Percentiles rank a stretch among this genome's conserved stretches.
Evolutionary conservation across 2,113 vertebrate species (phyloP).

Genomic region (Oreochromis aureus): DNA sequence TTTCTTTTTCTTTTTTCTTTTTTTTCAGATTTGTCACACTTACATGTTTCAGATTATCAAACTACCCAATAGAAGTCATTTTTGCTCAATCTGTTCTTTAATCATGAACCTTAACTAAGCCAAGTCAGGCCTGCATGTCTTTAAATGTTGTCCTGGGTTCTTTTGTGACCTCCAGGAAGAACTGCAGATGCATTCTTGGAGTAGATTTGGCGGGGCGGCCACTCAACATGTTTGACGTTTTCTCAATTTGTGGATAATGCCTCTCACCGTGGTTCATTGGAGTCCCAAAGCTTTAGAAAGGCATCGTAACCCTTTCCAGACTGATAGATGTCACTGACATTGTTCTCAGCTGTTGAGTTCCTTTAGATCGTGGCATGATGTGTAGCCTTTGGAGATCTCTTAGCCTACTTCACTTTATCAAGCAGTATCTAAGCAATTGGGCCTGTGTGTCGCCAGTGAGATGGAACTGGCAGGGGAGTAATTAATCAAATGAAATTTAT

Average conservation of each 20-base stretch:
- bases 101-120: too few species aligned
- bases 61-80: too few species aligned
- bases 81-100: too few species aligned
- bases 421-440: background rate
- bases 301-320: background rate
- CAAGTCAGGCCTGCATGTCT: too few species aligned
- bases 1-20: background rate
- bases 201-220: too few species aligned
- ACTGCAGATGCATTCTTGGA: too few species aligned
- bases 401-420: background rate
- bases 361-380: background rate
- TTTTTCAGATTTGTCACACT: background rate
- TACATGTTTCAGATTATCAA: too few species aligned
- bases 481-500: background rate
- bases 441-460: background rate
- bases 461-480: background rate
- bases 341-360: background rate
- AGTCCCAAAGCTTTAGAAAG: background rate
- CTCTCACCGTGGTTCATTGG: background rate
- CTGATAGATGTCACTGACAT: background rate
- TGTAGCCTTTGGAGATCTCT: background rate
- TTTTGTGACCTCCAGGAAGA: too few species aligned
- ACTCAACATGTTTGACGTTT: background rate
- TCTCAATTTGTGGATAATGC: background rate
- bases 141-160: too few species aligned